Conservation (phyloP, 1,140 invertebrate genomes). For the Monochamus saltuarius region DNA sequence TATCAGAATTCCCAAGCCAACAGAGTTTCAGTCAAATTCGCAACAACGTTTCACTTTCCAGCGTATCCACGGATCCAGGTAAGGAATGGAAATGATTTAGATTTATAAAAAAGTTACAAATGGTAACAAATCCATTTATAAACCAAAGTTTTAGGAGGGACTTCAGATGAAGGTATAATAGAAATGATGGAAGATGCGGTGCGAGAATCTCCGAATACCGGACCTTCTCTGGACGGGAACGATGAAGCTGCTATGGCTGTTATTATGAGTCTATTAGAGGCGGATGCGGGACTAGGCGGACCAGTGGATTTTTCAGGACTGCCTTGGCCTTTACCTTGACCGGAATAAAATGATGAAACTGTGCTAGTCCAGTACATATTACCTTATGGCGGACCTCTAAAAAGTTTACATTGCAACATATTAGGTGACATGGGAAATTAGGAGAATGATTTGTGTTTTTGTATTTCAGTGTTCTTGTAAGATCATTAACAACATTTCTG, state of each 20-base stretch:
- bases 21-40: conserved; percentile 31
- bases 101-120: background rate
- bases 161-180: conserved; percentile 59
- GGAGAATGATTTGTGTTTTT: too few relatives aligned
- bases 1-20: conserved; percentile 19
- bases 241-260: conserved; percentile 91
- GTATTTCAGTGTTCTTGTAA: too few relatives aligned
- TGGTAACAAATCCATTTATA: background rate
- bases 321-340: conserved; percentile 81
- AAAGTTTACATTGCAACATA: too few relatives aligned
- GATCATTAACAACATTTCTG: too few relatives aligned
- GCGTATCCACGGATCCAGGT: conserved; percentile 47
- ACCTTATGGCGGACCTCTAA: too few relatives aligned
- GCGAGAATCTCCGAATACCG: conserved; percentile 52
- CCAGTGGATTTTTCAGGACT: conserved; percentile 83
- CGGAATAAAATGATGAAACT: conserved; percentile 10
- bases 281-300: conserved; percentile 63
- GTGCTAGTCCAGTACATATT: background rate
- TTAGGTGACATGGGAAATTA: too few relatives aligned
- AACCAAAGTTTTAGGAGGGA: conserved; percentile 48
- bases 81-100: conserved; percentile 17
- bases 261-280: conserved; percentile 88
- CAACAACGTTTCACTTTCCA: conserved; percentile 41
- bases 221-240: conserved; percentile 68
- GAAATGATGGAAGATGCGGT: conserved; percentile 61